phyloP scores from a whole-genome alignment of 2,113 vertebrate genomes.

The Actenoides hombroni region DNA sequence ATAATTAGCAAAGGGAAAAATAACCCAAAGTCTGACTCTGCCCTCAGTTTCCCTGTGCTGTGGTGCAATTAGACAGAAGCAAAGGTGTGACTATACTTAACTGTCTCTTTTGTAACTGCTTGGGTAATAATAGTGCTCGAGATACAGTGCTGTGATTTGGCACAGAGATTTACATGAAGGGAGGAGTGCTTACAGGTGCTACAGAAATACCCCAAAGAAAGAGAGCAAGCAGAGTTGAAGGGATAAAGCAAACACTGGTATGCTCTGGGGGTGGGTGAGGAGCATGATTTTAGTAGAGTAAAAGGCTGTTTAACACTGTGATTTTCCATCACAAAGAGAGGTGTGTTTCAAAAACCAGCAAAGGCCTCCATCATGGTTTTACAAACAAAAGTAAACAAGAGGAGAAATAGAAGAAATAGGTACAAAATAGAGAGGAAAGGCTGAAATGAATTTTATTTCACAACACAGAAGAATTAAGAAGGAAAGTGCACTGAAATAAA shows the following conservation, averaged over 20 bases:
- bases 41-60: not conserved
- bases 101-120: not conserved
- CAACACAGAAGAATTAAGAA: constrained; percentile 34
- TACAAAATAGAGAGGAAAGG: constrained; percentile 33
- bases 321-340: not conserved
- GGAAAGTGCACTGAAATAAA: constrained; percentile 24
- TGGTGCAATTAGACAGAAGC: not conserved
- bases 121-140: not conserved
- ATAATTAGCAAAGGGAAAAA: not conserved
- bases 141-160: not conserved
- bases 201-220: not conserved
- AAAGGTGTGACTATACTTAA: not conserved
- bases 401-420: constrained; percentile 2
- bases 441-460: constrained; percentile 56
- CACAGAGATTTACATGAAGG: not conserved
- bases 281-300: too few relatives aligned
- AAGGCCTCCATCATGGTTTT: not conserved
- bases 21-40: not conserved
- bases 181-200: not conserved
- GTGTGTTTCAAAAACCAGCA: not conserved
- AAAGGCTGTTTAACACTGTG: not conserved
- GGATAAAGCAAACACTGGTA: not conserved
- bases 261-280: not conserved
- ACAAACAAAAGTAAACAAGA: not conserved
- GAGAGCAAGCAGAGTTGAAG: not conserved